Evolutionary conservation across 2,797 vertebrate species (phyloP), one percentile per base, ranked within the genome.

Genomic region (Chaetodon trifasciatus): DNA sequence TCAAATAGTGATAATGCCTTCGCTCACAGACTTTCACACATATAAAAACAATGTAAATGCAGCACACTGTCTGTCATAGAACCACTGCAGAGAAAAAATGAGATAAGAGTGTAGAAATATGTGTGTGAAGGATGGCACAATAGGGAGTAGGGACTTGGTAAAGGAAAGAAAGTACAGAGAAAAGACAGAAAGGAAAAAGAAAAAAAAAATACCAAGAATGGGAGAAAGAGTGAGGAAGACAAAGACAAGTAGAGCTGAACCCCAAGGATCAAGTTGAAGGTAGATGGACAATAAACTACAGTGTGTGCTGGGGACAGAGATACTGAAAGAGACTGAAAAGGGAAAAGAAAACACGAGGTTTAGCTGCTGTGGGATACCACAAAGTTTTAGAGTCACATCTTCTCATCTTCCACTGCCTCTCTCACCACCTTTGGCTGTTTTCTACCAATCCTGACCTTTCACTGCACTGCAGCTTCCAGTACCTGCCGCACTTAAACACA

Each of bases 401-500:
- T 68, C 50, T 57, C 63, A 16, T 55, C 47, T 11, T 56, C 35
- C 40, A 65, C 23, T 8, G 63, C 60, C 50, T n/a, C 47, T 11
- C 49, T 32, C 40, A 65, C 23, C 6, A 67, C 60, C 50, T n/a
- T 57, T 17, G 35, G 50, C 61, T 68, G 79, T 72, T 70, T 79
- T 69, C 42, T 19, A 58, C 52, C 55, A 72, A 32, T 68, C 46
- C 23, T 79, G 76, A 79, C 70, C 73, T 64, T 69, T 77, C 76
- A 73, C 24, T 64, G 21, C 40, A n/a, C 28, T 40, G 28, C 56
- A 65, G 16, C 39, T 70, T 13, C 19, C 47, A 52, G 58, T 37
- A 78, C 35, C 13, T 55, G 53, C 70, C 65, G 40, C 78, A 83
- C 67, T 78, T 65, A 78, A 81, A 76, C 70, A 58, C 63, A 73